Conservation (phyloP, 2,113 vertebrate genomes). For the Tetraodon nigroviridis region DNA sequence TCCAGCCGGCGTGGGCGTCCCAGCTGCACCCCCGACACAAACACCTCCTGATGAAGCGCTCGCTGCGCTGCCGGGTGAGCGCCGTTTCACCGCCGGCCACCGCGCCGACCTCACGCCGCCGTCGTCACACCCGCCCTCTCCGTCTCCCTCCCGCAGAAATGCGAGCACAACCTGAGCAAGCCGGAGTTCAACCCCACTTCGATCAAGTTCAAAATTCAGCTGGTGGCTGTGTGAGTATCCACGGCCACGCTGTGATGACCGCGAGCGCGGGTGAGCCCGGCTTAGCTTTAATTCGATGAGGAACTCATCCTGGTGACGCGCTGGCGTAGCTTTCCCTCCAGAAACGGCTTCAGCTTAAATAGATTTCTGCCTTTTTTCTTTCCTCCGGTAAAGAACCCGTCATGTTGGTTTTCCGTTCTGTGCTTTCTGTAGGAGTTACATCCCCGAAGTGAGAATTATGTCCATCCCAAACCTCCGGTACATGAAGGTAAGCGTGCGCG, state of each 20-base stretch:
- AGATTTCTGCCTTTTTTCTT: background rate
- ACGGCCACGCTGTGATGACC: conserved; percentile 2
- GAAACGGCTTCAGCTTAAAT: background rate
- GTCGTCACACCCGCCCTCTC: background rate
- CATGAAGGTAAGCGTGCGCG: conserved; percentile 84
- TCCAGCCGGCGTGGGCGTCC: conserved; percentile 90
- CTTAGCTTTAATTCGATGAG: conserved; percentile 16
- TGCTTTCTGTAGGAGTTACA: conserved; percentile 83
- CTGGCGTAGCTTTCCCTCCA: conserved; percentile 14
- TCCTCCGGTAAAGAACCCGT: background rate
- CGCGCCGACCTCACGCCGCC: background rate
- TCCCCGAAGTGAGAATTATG: conserved; percentile 99
- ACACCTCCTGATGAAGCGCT: conserved; percentile 96
- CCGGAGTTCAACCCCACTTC: conserved; percentile 99
- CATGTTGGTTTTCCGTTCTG: background rate
- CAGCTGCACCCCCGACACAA: conserved; percentile 97
- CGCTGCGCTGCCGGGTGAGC: conserved; percentile 90
- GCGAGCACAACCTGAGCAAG: conserved; percentile 98
- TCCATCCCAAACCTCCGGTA: conserved; percentile 96
- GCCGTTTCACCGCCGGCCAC: background rate
- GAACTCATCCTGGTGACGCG: background rate
- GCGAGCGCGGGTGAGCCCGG: background rate
- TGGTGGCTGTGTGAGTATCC: conserved; percentile 94
- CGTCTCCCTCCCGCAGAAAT: conserved; percentile 79
- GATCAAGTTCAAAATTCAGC: conserved; percentile 99